These are phyloP conservation scores for Odontocolon sp. DNA, from an alignment of 2,888 invertebrate genomes.

Conservation along the genomic window DNA sequence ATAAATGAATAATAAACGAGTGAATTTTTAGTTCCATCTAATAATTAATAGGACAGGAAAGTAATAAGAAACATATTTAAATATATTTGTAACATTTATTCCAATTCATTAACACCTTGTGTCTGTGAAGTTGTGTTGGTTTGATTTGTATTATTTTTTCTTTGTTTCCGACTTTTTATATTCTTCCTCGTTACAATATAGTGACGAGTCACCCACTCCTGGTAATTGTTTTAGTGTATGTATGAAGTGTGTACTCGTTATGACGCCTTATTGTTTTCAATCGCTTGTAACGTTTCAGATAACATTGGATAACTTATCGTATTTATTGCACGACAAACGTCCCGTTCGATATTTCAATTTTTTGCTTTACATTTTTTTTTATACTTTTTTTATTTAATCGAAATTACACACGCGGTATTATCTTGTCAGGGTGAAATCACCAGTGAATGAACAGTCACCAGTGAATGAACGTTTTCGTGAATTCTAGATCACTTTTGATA, in stretches of 20 bases:
- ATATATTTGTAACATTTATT: conserved; percentile 78
- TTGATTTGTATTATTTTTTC: conserved; percentile 43
- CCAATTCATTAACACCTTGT: conserved; percentile 74
- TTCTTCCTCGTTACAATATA: neutral
- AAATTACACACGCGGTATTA: too few relatives aligned
- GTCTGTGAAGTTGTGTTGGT: conserved; percentile 56
- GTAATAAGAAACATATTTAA: conserved; percentile 61
- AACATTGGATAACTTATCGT: conserved; percentile 68
- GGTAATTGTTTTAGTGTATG: conserved; percentile 52
- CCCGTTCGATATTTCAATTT: conserved; percentile 59
- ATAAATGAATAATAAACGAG: neutral
- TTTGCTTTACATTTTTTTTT: neutral
- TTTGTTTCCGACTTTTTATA: conserved; percentile 9
- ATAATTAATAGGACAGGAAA: neutral
- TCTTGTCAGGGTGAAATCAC: too few relatives aligned
- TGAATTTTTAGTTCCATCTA: neutral
- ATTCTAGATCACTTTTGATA: too few relatives aligned
- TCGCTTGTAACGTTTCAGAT: conserved; percentile 61
- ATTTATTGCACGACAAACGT: conserved; percentile 67
- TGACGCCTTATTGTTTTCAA: conserved; percentile 58
- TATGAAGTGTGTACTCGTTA: conserved; percentile 29
- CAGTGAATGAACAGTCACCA: too few relatives aligned
- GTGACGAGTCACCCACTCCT: neutral
- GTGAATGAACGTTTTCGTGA: too few relatives aligned
- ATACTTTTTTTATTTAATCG: neutral